Base-by-base conservation (phyloP, 2,113 vertebrate genomes). In the Columbina picui region DNA sequence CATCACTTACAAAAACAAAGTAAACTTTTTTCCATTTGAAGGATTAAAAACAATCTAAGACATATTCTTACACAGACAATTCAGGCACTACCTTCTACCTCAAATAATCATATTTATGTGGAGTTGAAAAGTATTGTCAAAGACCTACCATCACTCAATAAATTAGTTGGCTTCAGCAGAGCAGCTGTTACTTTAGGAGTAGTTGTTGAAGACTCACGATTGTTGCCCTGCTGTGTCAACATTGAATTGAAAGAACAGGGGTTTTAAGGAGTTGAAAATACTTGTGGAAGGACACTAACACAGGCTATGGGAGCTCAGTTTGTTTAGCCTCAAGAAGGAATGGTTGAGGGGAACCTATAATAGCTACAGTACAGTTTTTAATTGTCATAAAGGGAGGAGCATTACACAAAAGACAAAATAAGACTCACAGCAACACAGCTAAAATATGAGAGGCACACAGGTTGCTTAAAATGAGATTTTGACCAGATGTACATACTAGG, bases 141-240 rank as follows among this genome's bases (percentile, higher is more conserved):
- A 61, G 80, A n/a, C 29, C 43, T 90, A 18, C 27, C 19, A 30
- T 52, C 52, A 8, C 18, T 91, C 50, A 55, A 68, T n/a, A 57
- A 90, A 60, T 3, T 57, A 5, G 8, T 7, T 84, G 69, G 70
- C 5, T 89, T 87, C 34, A 82, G 47, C 26, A 63, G 29, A 68
- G 8, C 64, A 87, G 34, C 26, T 82, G 38, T 56, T 63, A 16
- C 10, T 34, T 67, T 56, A 13, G n/a, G n/a, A n/a, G 27, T 45
- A 43, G 36, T 0, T 67, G 56, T 4, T 68, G 0, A 63, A 82
- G 15, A 18, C 5, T 45, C 30, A 13, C 0, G 0, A 41, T 27
- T 67, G 81, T 87, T 75, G 10, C 3, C 45, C 12, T 78, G 18
- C 12, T 59, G 4, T 29, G 12, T 49, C 81, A 56, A 38, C 18